phyloP scores from a whole-genome alignment of 1,140 invertebrate genomes.

The Drosophila teissieri region DNA sequence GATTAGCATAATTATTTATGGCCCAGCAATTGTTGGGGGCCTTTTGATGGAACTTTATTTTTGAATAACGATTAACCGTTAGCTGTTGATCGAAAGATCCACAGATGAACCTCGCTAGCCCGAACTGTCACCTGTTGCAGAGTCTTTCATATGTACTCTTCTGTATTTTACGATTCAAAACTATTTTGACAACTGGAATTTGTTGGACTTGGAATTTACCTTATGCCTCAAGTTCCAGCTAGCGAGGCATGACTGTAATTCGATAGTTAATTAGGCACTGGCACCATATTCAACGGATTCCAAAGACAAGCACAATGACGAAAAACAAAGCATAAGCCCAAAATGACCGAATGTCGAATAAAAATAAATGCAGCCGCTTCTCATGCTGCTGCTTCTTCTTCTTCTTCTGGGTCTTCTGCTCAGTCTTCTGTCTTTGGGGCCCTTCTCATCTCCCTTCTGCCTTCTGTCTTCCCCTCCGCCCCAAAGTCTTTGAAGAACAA shows the following conservation, averaged over 20 bases:
- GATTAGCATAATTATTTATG: slow-evolving; percentile 55
- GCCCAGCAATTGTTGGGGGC: slow-evolving; percentile 38
- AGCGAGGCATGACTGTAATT: slow-evolving; percentile 16
- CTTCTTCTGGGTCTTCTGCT: slow-evolving; percentile 6
- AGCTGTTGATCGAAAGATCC: slow-evolving; percentile 7
- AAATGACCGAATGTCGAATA: slow-evolving; percentile 60
- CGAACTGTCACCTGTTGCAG: not conserved
- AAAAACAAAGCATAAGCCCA: slow-evolving; percentile 54
- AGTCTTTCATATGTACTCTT: too few relatives aligned
- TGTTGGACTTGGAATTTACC: too few relatives aligned
- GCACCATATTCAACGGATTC: slow-evolving; percentile 17
- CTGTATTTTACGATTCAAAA: too few relatives aligned
- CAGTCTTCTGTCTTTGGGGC: not conserved
- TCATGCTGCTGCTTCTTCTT: not conserved
- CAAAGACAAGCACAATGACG: slow-evolving; percentile 28
- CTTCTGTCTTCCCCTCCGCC: not conserved
- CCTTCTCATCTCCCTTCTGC: not conserved
- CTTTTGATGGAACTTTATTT: slow-evolving; percentile 18
- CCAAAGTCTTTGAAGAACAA: slow-evolving; percentile 33
- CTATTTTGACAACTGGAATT: too few relatives aligned
- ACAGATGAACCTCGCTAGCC: slow-evolving; percentile 2
- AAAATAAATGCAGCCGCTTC: slow-evolving; percentile 61
- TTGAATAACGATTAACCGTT: slow-evolving; percentile 31
- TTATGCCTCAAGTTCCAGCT: not conserved
- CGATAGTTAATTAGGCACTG: slow-evolving; percentile 48